phyloP scores from a whole-genome alignment of 2,113 vertebrate genomes.

The Coregonus clupeaformis region DNA sequence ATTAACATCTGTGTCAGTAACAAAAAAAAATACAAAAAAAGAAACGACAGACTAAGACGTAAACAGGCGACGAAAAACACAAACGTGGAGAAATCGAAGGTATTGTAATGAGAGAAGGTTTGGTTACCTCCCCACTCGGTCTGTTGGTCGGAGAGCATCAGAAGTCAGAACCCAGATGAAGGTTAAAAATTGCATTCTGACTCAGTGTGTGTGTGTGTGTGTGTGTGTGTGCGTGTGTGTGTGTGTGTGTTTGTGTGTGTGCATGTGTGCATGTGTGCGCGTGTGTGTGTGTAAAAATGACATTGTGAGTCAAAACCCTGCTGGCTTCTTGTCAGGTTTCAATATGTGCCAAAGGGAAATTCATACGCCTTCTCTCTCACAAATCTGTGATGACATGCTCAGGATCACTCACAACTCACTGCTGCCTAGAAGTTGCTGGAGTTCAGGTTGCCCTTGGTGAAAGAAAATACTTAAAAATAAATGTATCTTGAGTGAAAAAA shows the following conservation, averaged over 20 bases:
- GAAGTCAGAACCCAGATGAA: slow-evolving; percentile 25
- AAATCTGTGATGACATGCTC: slow-evolving; percentile 60
- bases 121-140: slow-evolving; percentile 21
- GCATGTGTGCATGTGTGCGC: no score
- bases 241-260: no score
- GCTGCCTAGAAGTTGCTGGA: slow-evolving; percentile 47
- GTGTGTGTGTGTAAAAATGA: slow-evolving; percentile 20
- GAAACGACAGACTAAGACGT: background rate
- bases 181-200: slow-evolving; percentile 52
- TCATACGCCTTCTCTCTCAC: slow-evolving; percentile 42
- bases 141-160: slow-evolving; percentile 11
- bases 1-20: background rate
- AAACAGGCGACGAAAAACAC: background rate
- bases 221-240: no score
- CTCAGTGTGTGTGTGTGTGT: slow-evolving; percentile 25
- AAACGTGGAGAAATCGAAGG: slow-evolving; percentile 18
- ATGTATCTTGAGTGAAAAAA: slow-evolving; percentile 36
- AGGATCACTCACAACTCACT: slow-evolving; percentile 56
- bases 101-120: slow-evolving; percentile 44
- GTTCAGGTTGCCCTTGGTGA: slow-evolving; percentile 67
- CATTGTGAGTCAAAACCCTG: slow-evolving; percentile 56
- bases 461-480: slow-evolving; percentile 48
- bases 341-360: slow-evolving; percentile 45
- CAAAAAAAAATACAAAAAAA: background rate
- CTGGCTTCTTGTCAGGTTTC: slow-evolving; percentile 48